Evolutionary conservation across 37 sponge, comb jelly and placozoan genomes (phyloP).

Genomic region (Dysidea cf. avara): DNA sequence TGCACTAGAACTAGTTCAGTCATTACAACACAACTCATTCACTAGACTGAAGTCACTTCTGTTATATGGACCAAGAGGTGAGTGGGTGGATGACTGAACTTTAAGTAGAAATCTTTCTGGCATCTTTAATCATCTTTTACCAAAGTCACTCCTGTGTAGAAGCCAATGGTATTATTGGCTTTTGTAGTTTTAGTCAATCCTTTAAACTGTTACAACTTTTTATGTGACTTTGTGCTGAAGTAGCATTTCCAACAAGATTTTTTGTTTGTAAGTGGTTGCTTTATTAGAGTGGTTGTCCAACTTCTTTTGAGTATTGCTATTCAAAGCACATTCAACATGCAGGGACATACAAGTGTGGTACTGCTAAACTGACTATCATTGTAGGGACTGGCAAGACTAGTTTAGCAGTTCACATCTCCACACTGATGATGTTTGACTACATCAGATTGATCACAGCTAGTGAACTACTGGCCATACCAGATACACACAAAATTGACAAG

Average conservation of each 20-base stretch:
- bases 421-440: slow-evolving; percentile 53
- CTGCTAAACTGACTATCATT: background rate
- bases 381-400: slow-evolving; percentile 63
- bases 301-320: no score
- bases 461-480: slow-evolving; percentile 31
- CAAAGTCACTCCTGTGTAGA: no score
- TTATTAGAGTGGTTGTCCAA: background rate
- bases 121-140: no score
- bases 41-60: slow-evolving; percentile 36
- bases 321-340: no score
- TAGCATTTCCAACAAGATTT: background rate
- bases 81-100: background rate
- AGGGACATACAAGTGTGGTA: no score
- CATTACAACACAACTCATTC: slow-evolving; percentile 18
- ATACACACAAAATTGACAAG: slow-evolving; percentile 38
- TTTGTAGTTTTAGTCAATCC: no score
- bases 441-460: slow-evolving; percentile 55
- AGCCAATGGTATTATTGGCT: no score
- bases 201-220: no score
- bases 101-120: background rate
- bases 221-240: background rate
- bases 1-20: slow-evolving; percentile 39
- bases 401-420: slow-evolving; percentile 50
- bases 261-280: background rate
- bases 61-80: slow-evolving; percentile 55